Percentiles rank a stretch among this genome's conserved stretches.
Evolutionary conservation across 2,888 invertebrate species (phyloP).

Genomic region (Trachelus iudaicus): DNA sequence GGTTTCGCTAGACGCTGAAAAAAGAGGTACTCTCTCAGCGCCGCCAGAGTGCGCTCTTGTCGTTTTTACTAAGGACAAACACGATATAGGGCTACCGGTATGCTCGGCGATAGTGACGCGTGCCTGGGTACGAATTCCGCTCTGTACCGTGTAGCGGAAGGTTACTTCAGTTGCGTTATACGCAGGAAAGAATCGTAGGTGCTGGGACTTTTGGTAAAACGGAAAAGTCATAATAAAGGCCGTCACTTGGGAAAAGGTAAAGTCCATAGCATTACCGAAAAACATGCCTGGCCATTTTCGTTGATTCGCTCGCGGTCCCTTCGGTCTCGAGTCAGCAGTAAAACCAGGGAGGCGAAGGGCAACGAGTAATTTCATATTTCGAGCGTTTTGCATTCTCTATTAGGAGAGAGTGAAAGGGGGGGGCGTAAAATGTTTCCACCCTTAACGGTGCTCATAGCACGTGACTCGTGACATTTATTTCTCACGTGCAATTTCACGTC

Average conservation of each 20-base stretch:
- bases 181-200: background rate
- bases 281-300: background rate
- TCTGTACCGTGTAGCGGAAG: background rate
- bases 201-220: background rate
- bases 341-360: background rate
- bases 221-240: background rate
- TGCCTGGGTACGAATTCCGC: background rate
- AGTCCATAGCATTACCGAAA: background rate
- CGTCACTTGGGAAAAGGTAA: background rate
- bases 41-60: background rate
- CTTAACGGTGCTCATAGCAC: background rate
- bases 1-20: background rate
- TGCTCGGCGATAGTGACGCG: background rate
- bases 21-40: background rate
- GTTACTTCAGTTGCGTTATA: background rate
- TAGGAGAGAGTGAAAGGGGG: background rate
- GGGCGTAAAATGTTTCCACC: background rate
- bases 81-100: background rate
- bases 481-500: slow-evolving; percentile 1
- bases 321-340: background rate
- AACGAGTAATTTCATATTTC: background rate
- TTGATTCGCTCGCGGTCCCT: background rate
- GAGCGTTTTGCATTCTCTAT: slow-evolving; percentile 2
- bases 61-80: background rate
- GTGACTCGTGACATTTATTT: slow-evolving; percentile 4